A percentile compares a stretch with the other conserved stretches of the same genome.
Evolutionary conservation across 2,888 invertebrate genomes (phyloP).

Genomic region (Morpho achilles): DNA sequence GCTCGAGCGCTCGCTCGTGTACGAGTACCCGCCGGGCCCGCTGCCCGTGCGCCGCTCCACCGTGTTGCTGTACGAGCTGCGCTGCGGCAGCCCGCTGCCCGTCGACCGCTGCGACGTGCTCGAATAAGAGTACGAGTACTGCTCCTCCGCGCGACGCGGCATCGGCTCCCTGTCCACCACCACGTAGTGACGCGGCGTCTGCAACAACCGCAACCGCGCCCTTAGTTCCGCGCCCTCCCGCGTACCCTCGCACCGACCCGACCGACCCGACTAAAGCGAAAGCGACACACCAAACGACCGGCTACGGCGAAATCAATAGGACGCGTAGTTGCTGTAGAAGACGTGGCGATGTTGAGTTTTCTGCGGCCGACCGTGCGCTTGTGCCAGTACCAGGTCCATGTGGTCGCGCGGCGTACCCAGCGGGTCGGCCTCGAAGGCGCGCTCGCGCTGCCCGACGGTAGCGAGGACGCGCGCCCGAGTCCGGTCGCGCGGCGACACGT

Average conservation of each 20-base stretch:
- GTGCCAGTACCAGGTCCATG: constrained; percentile 83
- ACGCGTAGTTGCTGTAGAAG: constrained; percentile 77
- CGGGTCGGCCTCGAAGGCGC: constrained; percentile 78
- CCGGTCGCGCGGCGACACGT: constrained; percentile 83
- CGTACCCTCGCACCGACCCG: constrained; percentile 44
- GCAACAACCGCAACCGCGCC: constrained; percentile 74
- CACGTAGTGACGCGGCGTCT: constrained; percentile 94
- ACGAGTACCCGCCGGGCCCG: constrained; percentile 88
- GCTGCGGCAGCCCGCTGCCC: constrained; percentile 77
- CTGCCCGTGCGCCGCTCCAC: constrained; percentile 84
- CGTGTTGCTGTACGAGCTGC: constrained; percentile 82
- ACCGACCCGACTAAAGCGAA: constrained; percentile 58
- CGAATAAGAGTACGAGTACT: constrained; percentile 91
- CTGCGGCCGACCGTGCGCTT: constrained; percentile 78
- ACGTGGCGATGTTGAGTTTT: constrained; percentile 70
- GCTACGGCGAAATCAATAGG: constrained; percentile 53
- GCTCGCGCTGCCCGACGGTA: constrained; percentile 79
- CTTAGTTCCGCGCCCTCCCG: constrained; percentile 42
- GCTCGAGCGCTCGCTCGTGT: constrained; percentile 86
- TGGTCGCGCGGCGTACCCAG: constrained; percentile 80
- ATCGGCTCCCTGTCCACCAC: constrained; percentile 88
- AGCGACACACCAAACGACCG: constrained; percentile 62
- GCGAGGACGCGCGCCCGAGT: constrained; percentile 82
- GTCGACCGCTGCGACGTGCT: constrained; percentile 78
- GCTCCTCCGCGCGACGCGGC: constrained; percentile 86